phyloP scores from a whole-genome alignment of 2,113 vertebrate species.

The Gobius niger region DNA sequence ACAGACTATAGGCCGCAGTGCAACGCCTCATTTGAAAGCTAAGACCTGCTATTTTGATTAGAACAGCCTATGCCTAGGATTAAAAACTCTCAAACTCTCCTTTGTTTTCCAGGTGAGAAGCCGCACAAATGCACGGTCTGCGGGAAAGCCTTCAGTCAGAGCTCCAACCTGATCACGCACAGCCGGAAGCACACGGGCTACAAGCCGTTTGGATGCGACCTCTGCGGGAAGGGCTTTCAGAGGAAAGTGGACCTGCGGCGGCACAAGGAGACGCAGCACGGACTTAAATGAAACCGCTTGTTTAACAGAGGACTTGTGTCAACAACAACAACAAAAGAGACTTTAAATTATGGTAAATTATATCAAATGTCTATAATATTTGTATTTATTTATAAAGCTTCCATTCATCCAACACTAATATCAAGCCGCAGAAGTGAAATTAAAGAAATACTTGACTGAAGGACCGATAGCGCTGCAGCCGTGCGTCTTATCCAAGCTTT shows the following conservation, averaged over 20 bases:
- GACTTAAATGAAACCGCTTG: constrained; percentile 84
- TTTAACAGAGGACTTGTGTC: not conserved
- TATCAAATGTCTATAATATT: constrained; percentile 3
- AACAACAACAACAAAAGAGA: not conserved
- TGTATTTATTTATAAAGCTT: constrained; percentile 9
- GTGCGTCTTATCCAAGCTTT: constrained; percentile 4
- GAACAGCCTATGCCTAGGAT: too few relatives aligned
- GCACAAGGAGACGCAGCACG: constrained; percentile 95
- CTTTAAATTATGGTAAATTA: constrained; percentile 1
- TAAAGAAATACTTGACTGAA: not conserved
- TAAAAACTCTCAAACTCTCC: not conserved
- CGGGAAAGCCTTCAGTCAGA: constrained; percentile 99
- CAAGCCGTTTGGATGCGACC: constrained; percentile 96
- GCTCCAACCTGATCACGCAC: constrained; percentile 98
- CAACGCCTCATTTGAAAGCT: too few relatives aligned
- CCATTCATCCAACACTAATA: not conserved
- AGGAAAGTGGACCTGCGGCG: constrained; percentile 95
- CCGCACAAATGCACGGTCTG: constrained; percentile 99
- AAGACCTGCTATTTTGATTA: too few relatives aligned
- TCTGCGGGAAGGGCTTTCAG: constrained; percentile 97
- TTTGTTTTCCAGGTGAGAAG: constrained; percentile 86
- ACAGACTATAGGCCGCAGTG: too few relatives aligned
- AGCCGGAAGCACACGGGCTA: constrained; percentile 98
- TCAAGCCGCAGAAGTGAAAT: not conserved
- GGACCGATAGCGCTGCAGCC: not conserved